Percentiles rank a stretch among this genome's conserved stretches.
These are phyloP conservation scores for Ophraella communa DNA, from an alignment of 2,888 invertebrate species.

Conservation along the genomic window DNA sequence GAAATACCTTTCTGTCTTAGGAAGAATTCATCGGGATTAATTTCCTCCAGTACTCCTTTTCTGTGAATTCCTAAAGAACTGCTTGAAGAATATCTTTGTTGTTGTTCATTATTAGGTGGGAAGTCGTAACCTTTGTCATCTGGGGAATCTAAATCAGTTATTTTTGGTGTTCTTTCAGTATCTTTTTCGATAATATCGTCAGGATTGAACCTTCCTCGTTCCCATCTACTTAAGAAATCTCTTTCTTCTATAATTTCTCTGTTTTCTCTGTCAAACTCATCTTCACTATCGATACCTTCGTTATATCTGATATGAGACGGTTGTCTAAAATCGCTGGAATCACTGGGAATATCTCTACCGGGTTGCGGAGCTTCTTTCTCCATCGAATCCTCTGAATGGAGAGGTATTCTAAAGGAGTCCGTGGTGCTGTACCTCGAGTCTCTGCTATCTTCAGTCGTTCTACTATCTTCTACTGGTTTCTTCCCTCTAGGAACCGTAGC, in stretches of 20 bases:
- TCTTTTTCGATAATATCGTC: conserved; percentile 22
- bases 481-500: conserved; percentile 68
- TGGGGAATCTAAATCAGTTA: conserved; percentile 51
- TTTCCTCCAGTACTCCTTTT: conserved; percentile 80
- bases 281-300: conserved; percentile 59
- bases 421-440: conserved; percentile 40
- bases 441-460: conserved; percentile 35
- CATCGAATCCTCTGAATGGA: conserved; percentile 55
- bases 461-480: conserved; percentile 21
- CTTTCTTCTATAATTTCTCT: conserved; percentile 61
- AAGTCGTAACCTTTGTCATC: conserved; percentile 34
- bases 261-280: conserved; percentile 64
- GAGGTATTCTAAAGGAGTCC: conserved; percentile 52
- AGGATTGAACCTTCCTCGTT: conserved; percentile 56
- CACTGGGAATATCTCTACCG: conserved; percentile 39
- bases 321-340: conserved; percentile 37
- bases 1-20: conserved; percentile 82
- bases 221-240: conserved; percentile 56
- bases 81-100: conserved; percentile 66
- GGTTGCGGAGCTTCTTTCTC: conserved; percentile 39
- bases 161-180: conserved; percentile 30
- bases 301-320: conserved; percentile 56
- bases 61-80: conserved; percentile 65
- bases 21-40: conserved; percentile 88
- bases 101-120: conserved; percentile 45